A percentile compares a stretch with the other conserved stretches of the same genome.
phyloP scores from a whole-genome alignment of 2,797 vertebrate species.

The Silurus aristotelis region DNA sequence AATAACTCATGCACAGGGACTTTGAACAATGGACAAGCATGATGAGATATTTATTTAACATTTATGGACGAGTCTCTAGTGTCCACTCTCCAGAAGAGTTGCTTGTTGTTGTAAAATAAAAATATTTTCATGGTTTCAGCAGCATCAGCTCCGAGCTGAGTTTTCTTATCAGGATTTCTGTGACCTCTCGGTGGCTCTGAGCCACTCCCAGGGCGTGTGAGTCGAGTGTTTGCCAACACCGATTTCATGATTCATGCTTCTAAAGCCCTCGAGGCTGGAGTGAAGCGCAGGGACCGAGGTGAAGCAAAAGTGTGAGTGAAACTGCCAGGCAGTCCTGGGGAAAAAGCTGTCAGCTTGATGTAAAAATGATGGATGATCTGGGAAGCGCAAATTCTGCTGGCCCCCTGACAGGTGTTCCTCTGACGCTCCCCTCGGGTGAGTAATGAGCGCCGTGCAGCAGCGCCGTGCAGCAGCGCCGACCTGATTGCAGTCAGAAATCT shows the following conservation, averaged over 20 bases:
- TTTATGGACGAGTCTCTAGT: background rate
- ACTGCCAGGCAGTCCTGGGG: conserved; percentile 29
- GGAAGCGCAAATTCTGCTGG: conserved; percentile 28
- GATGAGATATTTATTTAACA: background rate
- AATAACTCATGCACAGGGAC: background rate
- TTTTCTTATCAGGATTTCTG: background rate
- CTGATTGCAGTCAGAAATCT: conserved; percentile 52
- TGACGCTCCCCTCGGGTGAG: conserved; percentile 42
- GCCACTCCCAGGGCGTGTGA: conserved; percentile 14
- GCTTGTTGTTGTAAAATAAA: background rate
- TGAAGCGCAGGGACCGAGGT: conserved; percentile 7
- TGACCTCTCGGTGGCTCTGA: background rate
- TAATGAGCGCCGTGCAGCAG: conserved; percentile 39
- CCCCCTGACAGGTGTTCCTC: conserved; percentile 52
- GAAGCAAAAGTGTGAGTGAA: conserved; percentile 31
- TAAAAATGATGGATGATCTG: conserved; percentile 50
- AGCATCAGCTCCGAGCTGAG: background rate
- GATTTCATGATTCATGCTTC: background rate
- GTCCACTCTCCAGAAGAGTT: background rate
- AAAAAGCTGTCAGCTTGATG: conserved; percentile 35
- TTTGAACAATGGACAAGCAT: no score
- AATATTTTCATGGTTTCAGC: background rate
- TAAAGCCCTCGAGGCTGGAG: background rate
- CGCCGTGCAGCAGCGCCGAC: conserved; percentile 25
- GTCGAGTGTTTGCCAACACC: background rate